Evolutionary conservation across 2,888 invertebrate species (phyloP).

Genomic region (Malachius bipustulatus): DNA sequence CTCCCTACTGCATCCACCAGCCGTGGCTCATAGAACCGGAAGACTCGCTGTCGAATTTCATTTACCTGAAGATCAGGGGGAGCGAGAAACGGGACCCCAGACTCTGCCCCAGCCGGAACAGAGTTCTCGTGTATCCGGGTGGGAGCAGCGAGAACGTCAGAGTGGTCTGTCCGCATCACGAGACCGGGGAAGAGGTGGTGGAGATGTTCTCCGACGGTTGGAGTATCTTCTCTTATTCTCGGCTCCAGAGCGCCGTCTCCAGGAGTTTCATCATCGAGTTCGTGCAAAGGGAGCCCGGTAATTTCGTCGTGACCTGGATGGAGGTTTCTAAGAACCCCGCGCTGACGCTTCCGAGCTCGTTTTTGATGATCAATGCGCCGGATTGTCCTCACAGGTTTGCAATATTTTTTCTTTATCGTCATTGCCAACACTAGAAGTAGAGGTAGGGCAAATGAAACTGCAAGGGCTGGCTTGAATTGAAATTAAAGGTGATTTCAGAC

Average conservation of each 20-base stretch:
- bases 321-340: constrained; percentile 60
- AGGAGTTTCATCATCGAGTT: constrained; percentile 66
- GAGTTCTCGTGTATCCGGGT: constrained; percentile 61
- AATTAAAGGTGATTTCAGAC: too few relatives aligned
- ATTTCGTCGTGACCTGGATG: constrained; percentile 67
- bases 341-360: constrained; percentile 38
- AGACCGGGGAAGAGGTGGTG: constrained; percentile 37
- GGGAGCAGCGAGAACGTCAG: constrained; percentile 48
- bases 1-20: constrained; percentile 51
- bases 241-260: constrained; percentile 39
- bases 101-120: constrained; percentile 54
- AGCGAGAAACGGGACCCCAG: constrained; percentile 37
- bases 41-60: constrained; percentile 53
- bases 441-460: not conserved
- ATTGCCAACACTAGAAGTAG: not conserved
- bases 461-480: too few relatives aligned
- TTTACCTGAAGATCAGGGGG: constrained; percentile 60
- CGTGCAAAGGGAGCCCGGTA: constrained; percentile 58
- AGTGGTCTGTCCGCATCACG: constrained; percentile 53
- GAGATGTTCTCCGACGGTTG: constrained; percentile 60
- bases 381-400: constrained; percentile 60
- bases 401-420: not conserved
- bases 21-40: constrained; percentile 72
- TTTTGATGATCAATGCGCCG: constrained; percentile 44
- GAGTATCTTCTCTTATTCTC: constrained; percentile 33